Conservation (phyloP, 2,113 vertebrate genomes). For the Calyptomena viridis region DNA sequence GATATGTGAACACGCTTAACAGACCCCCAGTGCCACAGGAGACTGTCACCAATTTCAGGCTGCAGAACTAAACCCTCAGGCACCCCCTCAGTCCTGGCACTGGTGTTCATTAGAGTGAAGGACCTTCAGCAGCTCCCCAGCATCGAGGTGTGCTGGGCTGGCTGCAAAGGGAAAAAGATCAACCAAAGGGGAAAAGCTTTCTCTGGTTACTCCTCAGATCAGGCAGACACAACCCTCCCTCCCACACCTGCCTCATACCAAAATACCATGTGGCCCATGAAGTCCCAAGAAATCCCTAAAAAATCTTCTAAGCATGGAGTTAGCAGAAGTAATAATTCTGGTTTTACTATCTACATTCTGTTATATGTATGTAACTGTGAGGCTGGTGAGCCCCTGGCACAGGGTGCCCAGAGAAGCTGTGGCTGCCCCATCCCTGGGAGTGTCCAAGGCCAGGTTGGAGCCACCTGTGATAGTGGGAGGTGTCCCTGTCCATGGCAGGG, state of each 20-base stretch:
- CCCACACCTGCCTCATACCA: not conserved
- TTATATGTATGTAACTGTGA: not conserved
- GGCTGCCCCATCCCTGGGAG: not conserved
- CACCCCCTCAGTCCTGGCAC: not conserved
- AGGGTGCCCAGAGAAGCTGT: not conserved
- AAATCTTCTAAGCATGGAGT: not conserved
- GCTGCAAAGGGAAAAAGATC: accelerated
- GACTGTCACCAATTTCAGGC: not conserved
- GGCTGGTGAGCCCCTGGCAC: not conserved
- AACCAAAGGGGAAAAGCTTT: not conserved
- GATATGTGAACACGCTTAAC: not conserved
- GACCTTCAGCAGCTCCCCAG: not conserved
- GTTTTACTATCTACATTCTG: not conserved
- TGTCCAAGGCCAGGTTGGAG: not conserved
- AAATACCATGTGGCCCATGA: accelerated
- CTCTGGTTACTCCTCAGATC: not conserved
- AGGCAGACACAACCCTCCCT: not conserved
- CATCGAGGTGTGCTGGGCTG: not conserved
- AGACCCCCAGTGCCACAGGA: not conserved
- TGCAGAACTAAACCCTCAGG: not conserved
- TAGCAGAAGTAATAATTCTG: not conserved
- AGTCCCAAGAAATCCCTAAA: not conserved
- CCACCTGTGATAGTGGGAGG: not conserved
- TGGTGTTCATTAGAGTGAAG: accelerated
- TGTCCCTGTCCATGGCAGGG: not conserved